These are phyloP conservation scores for Thymelicus sylvestris DNA, from an alignment of 2,888 invertebrate genomes.

Conservation along the genomic window DNA sequence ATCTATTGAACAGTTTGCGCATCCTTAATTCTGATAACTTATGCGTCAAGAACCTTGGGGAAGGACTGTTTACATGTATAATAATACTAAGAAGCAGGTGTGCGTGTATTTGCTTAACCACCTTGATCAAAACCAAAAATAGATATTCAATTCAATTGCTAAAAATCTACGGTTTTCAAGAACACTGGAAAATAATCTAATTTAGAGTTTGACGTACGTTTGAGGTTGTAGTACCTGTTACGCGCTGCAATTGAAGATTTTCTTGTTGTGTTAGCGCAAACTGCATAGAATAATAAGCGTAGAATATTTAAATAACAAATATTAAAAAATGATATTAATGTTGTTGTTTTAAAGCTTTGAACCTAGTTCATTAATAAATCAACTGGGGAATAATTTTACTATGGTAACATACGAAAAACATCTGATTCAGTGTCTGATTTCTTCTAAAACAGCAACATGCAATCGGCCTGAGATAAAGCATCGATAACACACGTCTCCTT, in stretches of 20 bases:
- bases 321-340: too few species aligned
- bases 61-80: constrained; percentile 5
- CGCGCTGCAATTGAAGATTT: too few species aligned
- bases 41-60: constrained; percentile 1
- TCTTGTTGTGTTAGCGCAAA: too few species aligned
- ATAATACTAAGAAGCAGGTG: constrained; percentile 3
- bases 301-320: too few species aligned
- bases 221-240: too few species aligned
- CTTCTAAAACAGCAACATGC: constrained; percentile 1
- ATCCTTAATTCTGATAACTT: constrained; percentile 18
- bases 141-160: too few species aligned
- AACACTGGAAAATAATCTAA: constrained; percentile 11
- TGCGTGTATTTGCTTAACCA: constrained; percentile 10
- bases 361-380: too few species aligned
- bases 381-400: too few species aligned
- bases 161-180: constrained; percentile 19
- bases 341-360: too few species aligned
- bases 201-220: neutral
- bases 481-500: constrained; percentile 6
- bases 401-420: neutral
- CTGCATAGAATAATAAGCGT: too few species aligned
- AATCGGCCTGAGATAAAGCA: neutral
- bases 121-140: constrained; percentile 15
- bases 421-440: neutral
- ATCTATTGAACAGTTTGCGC: neutral